Conservation (phyloP, 2,113 vertebrate genomes). For the Formicarius rufipectus region DNA sequence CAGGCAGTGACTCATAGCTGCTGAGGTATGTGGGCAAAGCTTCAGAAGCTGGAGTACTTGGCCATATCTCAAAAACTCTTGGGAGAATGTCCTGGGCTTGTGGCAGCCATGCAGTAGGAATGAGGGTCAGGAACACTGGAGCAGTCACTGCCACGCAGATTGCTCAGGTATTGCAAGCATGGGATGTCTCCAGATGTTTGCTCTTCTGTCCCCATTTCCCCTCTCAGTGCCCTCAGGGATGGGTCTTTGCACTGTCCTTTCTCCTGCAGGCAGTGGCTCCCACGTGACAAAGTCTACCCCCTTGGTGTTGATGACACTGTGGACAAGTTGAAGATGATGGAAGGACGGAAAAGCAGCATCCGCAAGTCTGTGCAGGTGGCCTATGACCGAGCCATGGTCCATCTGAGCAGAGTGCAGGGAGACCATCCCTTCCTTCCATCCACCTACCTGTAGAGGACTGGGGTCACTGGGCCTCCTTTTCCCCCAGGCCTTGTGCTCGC, state of each 20-base stretch:
- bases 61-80: neutral
- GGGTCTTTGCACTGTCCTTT: neutral
- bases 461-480: neutral
- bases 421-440: conserved; percentile 86
- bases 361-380: conserved; percentile 98
- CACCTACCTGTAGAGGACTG: conserved; percentile 80
- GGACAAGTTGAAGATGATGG: conserved; percentile 96
- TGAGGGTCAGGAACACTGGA: neutral
- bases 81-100: neutral
- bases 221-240: neutral
- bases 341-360: conserved; percentile 95
- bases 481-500: neutral
- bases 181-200: neutral
- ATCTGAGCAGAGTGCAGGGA: conserved; percentile 90
- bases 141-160: neutral
- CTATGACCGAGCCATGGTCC: conserved; percentile 93
- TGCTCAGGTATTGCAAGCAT: neutral
- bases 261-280: conserved; percentile 92
- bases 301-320: conserved; percentile 90
- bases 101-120: too few species aligned
- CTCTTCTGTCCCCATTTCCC: neutral
- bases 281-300: conserved; percentile 89
- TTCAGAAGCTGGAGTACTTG: neutral
- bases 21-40: neutral
- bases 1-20: neutral